phyloP scores from a whole-genome alignment of 1,140 invertebrate genomes.

The Atopsyche davidsoni region DNA sequence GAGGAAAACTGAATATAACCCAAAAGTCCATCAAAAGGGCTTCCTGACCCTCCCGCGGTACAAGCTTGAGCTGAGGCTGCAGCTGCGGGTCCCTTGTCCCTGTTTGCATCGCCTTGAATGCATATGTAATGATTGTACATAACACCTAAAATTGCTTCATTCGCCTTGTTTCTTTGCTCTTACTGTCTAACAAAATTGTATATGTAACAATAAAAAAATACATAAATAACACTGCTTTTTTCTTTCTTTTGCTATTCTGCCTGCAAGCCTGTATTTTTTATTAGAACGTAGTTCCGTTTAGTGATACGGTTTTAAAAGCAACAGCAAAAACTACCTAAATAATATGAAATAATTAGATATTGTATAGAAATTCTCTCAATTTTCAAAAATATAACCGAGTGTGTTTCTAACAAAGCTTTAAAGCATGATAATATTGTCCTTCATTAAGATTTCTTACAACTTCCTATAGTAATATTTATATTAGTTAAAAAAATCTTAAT shows the following conservation, averaged over 20 bases:
- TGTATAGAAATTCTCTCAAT: too few species aligned
- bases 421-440: too few species aligned
- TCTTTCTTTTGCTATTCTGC: slow-evolving; percentile 3
- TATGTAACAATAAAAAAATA: slow-evolving; percentile 2
- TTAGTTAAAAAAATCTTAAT: too few species aligned
- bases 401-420: too few species aligned
- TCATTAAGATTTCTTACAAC: too few species aligned
- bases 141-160: not conserved
- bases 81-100: not conserved
- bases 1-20: not conserved
- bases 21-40: not conserved
- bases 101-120: not conserved
- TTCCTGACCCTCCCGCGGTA: not conserved
- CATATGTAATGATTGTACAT: not conserved
- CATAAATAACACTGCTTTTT: slow-evolving; percentile 2
- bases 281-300: too few species aligned
- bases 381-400: too few species aligned
- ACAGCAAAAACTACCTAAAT: too few species aligned
- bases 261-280: slow-evolving; percentile 1
- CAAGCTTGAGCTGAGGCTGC: not conserved
- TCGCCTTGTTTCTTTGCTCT: slow-evolving; percentile 1
- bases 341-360: too few species aligned
- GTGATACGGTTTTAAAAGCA: too few species aligned
- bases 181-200: slow-evolving; percentile 1
- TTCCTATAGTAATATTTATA: too few species aligned